Evolutionary conservation across 2,113 vertebrate genomes (phyloP), one percentile per base, ranked within the genome.

Genomic region (Chauna torquata): DNA sequence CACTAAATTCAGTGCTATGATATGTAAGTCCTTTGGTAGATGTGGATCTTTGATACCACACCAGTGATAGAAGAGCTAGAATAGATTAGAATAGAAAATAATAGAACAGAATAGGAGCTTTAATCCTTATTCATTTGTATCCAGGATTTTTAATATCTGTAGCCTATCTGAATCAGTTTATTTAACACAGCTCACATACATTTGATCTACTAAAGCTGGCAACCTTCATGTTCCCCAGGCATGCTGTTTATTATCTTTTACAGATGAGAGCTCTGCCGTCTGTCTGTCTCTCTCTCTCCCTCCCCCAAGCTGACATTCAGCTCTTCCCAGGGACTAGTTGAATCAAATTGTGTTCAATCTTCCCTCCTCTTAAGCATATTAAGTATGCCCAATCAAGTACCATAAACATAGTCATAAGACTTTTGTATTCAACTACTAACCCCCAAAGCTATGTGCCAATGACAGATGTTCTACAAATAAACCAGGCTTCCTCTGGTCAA

Each of bases 201-300:
- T 78, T 91, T 95, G 54, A 92, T 89, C 88, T 91, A n/a, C 58
- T 70, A 87, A 92, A 94, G 61, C 82, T 79, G 57, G 49, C 72
- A 86, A 54, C 12, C 30, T 86, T 45, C 86, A 57, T 72, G 65
- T 25, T 94, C 86, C 27, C 32, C 77, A 42, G 49, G 68, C 34
- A 78, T 79, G 61, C 8, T 82, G 24, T 71, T 94, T 72, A 57
- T 91, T 89, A 86, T 24, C 57, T 61, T 54, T 88, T 50, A 68
- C 47, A 58, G 57, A 62, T 28, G 54, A 91, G 61, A 90, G 24
- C 38, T 91, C n/a, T 90, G 30, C 19, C 1, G 3, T 76, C 85
- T 52, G 68, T 69, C 77, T 94, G 32, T 82, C 77, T 75, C 45
- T 84, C 44, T 36, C 52, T 13, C 34, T 86, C 34, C 32, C 50